These are phyloP conservation scores for Neoitamus cyanurus DNA, from an alignment of 2,888 invertebrate species.

Conservation along the genomic window DNA sequence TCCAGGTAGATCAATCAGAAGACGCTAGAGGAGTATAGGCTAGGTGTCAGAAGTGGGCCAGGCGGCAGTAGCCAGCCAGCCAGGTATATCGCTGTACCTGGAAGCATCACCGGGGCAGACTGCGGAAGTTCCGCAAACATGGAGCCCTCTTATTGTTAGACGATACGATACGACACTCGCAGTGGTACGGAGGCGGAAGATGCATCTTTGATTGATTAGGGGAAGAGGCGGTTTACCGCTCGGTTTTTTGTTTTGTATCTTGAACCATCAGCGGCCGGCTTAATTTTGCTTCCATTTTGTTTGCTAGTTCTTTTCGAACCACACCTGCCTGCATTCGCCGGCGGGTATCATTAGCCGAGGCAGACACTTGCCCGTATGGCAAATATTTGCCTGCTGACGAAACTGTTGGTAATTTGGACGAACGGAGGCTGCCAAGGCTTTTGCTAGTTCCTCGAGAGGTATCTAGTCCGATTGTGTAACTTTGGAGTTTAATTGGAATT, in stretches of 20 bases:
- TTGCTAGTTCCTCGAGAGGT: neutral
- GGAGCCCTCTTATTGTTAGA: neutral
- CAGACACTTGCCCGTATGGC: neutral
- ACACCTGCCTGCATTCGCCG: neutral
- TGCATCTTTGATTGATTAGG: slow-evolving; percentile 1
- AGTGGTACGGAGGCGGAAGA: neutral
- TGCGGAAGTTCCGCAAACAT: slow-evolving; percentile 1
- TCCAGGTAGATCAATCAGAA: slow-evolving; percentile 2
- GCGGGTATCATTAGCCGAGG: neutral
- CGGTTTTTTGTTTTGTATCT: neutral
- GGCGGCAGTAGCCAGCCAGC: neutral
- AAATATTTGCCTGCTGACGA: neutral
- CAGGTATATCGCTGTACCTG: neutral
- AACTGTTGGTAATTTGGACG: neutral
- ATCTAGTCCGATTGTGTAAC: neutral
- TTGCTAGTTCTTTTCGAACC: neutral
- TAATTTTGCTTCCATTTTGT: neutral
- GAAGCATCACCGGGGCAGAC: neutral
- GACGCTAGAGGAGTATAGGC: neutral
- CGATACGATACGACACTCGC: too few relatives aligned
- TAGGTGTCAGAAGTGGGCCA: neutral
- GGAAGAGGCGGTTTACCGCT: neutral
- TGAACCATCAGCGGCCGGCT: neutral
- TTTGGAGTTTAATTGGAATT: neutral
- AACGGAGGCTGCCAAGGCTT: neutral